Evolutionary conservation across 2,888 invertebrate species (phyloP), one percentile per base, ranked within the genome.

Genomic region (Mycalesis mineus): DNA sequence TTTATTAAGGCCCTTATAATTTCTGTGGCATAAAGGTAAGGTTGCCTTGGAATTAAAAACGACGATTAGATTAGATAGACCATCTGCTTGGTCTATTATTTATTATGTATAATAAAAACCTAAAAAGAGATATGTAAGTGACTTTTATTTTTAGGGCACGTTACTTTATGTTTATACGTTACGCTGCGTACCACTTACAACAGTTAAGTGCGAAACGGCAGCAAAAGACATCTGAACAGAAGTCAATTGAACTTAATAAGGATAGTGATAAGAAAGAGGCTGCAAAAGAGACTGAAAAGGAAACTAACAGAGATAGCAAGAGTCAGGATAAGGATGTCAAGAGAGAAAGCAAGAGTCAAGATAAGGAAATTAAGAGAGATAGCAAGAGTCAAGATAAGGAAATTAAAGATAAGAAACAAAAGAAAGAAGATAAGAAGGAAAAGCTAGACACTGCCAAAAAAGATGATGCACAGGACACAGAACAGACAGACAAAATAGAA

Each of bases 111-210:
- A n/a, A n/a, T n/a, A n/a, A 5, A 4, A 22, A 22, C 22, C 22
- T 22, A 2, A 5, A 22, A 22, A 22, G 22, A 22, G 8, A 3
- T 36, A 13, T 8, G 1, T 44, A 28, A 29, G 13, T 17, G 6
- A 31, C 39, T 28, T 33, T 31, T 52, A 1, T 63, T 77, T 75
- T 51, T 65, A 90, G 90, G 72, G 92, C 96, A 39, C 93, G 97
- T 65, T 98, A 99, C 82, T 95, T 99, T 87, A 95, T 96, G 91
- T 99, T 99, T 80, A 97, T 99, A 63, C 96, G 98, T 69, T 95
- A 96, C 78, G 98, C 98, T 11, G 98, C 98, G 2, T 95, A 95
- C 80, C 97, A 98, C 84, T 92, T 99, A 64, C 98, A 99, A 80
- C 95, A 97, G 79, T 86, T 97, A 52, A 95, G 95, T 75, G 78